Evolutionary conservation across 2,888 invertebrate genomes (phyloP), one percentile per base, ranked within the genome.

Genomic region (Drosophila fungiperda): DNA sequence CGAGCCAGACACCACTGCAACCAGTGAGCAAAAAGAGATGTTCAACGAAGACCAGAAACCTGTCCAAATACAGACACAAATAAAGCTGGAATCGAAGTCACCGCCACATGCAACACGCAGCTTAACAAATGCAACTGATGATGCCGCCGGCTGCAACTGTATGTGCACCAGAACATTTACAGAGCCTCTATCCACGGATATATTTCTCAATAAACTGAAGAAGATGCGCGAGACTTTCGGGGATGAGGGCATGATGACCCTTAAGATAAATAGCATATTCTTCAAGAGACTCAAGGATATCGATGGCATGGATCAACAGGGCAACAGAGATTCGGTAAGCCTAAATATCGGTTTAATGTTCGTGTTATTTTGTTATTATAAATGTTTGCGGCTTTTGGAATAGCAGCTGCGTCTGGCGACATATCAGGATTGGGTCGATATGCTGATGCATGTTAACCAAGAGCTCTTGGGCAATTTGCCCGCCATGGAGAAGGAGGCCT

Each of bases 381-480:
- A n/a, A n/a, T 50, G 12, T 5, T 1, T 50, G 26, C 7, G 23
- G 54, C 15, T 20, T 32, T 20, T 42, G 5, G 20, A 0, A 9
- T 17, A 92, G 7, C 88, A 96, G 96, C 93, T 95, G 80, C 96
- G 96, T 92, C 93, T 96, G 77, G 93, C 94, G 45, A 94, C 95
- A 91, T 95, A 92, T 90, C 94, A 87, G 36, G 94, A 95, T 81
- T 95, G 95, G 95, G 94, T 96, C n/a, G 93, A 93, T 54, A 94
- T 95, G 88, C 92, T 96, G 66, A 94, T 94, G 1, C 94, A 95
- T 58, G 95, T 96, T 78, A 96, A 95, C 89, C 93, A 94, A 60
- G 93, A 95, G 91, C 91, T 96, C 54, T 94, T 95, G 15, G 93
- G 93, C 64, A 95, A 95, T n/a, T 94, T 96, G 42, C 94, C 95